Base-by-base conservation (phyloP, 2,113 vertebrate species). In the Peromyscus maniculatus region DNA sequence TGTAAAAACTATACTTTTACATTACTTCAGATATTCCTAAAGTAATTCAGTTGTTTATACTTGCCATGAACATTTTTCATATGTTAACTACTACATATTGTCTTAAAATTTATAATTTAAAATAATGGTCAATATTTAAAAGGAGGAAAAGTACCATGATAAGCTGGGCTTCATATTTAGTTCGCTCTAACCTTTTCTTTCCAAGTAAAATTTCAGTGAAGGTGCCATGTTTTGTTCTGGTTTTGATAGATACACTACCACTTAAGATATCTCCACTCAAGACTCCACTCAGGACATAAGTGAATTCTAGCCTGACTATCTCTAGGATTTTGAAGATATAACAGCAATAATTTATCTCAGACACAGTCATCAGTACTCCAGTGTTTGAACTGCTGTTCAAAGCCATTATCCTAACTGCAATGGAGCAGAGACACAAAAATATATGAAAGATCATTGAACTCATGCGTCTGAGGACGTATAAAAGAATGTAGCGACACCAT, bases 311-410 rank as follows among this genome's bases (percentile, higher is more conserved):
- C 49, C 31, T 96, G 77, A 22, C 71, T 93, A 57, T 80, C 64
- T 62, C 93, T 95, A 59, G 80, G 26, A 79, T 31, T 84, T 91
- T 90, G 91, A 91, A 96, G 36, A 91, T 80, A 9, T 67, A 74
- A 75, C 13, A 95, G 6, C n/a, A 93, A 39, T 93, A 26, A 91
- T 93, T 96, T 24, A 36, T 95, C 91, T 77, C 57, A 93, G 93
- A 89, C 28, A 87, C 22, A 93, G 64, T 12, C 46, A 90, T 78
- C 57, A 28, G 57, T 96, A 3, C 2, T 19, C 22, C 88, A 64
- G 88, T 79, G 21, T 87, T 91, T 79, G 89, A 90, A 74, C 8
- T 66, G 52, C 21, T 95, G 12, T 89, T 95, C 49, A 86, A 86
- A 93, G n/a, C n/a, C 62, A 92, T 86, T 91, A 82, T 57, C 33